Base-by-base conservation (phyloP, 2,888 invertebrate genomes). In the Hydrotaea cyrtoneurina region DNA sequence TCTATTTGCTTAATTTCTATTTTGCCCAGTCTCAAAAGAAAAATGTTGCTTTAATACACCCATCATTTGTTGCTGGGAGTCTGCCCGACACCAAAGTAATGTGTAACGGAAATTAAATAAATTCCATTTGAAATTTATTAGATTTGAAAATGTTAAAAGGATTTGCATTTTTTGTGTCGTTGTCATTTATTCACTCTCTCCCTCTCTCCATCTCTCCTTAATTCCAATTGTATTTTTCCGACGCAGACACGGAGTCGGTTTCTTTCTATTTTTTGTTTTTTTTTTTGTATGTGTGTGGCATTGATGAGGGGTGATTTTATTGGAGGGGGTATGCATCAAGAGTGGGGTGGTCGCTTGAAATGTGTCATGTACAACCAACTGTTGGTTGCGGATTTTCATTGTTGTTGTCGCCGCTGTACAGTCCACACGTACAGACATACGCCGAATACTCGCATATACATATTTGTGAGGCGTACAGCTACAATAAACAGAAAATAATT, bases 361-460 rank as follows among this genome's bases (percentile, higher is more conserved):
- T 69, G 21, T 46, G 36, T 19, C 46, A n/a, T 23, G 69, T 5
- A 79, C 81, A 85, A 85, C 84, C 84, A 85, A 81, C 81, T 82
- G 84, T 85, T 85, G 84, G 81, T 39, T 21, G 31, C 53, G 73
- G 64, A 8, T 81, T 72, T 31, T 53, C 66, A 46, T 53, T 74
- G n/a, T 4, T 26, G 31, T n/a, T 50, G 50, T 50, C 4, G 3
- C 50, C 15, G 13, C 31, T 36, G 62, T 21, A n/a, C 8, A 31
- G 31, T n/a, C 23, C 26, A 13, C 5, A n/a, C n/a, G 62, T 31
- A 62, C 31, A 62, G 31, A 31, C n/a, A 62, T 31, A 23, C 0
- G 17, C n/a, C n/a, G 39, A 8, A 11, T 57, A 57, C 10, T 7
- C 8, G 17, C 31, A 31, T n/a, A 36, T 7, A 59, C 8, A 59